These are phyloP conservation scores for Epizoanthus stellaris DNA, from an alignment of 92 coral and sea anemone genomes.

Conservation along the genomic window DNA sequence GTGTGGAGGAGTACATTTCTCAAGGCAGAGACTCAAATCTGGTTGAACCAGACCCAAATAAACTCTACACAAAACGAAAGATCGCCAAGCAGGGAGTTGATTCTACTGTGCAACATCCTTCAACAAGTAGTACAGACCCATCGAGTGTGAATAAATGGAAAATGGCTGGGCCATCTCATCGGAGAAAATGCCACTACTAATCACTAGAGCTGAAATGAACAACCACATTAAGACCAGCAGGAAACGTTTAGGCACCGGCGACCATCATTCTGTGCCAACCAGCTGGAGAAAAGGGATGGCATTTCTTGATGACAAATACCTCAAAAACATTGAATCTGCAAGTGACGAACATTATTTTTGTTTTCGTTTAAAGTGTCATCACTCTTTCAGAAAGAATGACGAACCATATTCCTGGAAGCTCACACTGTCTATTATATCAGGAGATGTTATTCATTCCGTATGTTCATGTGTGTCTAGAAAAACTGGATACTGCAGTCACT, in stretches of 20 bases:
- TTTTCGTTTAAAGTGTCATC: conserved; percentile 54
- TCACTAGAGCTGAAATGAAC: conserved; percentile 48
- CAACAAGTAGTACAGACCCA: background rate
- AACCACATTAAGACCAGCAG: conserved; percentile 35
- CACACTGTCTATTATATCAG: conserved; percentile 54
- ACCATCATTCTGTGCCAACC: conserved; percentile 52
- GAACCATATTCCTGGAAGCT: conserved; percentile 48
- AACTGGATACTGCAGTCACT: conserved; percentile 56
- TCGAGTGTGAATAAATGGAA: conserved; percentile 39
- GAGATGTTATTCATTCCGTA: conserved; percentile 50
- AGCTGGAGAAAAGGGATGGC: too few species aligned
- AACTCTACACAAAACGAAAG: conserved; percentile 41
- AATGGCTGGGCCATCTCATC: conserved; percentile 30
- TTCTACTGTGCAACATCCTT: background rate
- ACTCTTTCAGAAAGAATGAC: conserved; percentile 58
- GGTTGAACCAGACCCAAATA: conserved; percentile 45
- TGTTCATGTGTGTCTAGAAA: conserved; percentile 66
- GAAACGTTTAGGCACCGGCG: conserved; percentile 48
- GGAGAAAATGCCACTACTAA: conserved; percentile 29
- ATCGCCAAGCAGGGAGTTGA: conserved; percentile 1
- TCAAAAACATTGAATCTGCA: conserved; percentile 28
- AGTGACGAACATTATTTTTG: conserved; percentile 53
- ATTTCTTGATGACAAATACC: too few species aligned
- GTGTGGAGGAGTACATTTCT: conserved; percentile 50
- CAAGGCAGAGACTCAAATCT: conserved; percentile 30